phyloP scores from a whole-genome alignment of 2,113 vertebrate genomes.

The Zapornia atra region DNA sequence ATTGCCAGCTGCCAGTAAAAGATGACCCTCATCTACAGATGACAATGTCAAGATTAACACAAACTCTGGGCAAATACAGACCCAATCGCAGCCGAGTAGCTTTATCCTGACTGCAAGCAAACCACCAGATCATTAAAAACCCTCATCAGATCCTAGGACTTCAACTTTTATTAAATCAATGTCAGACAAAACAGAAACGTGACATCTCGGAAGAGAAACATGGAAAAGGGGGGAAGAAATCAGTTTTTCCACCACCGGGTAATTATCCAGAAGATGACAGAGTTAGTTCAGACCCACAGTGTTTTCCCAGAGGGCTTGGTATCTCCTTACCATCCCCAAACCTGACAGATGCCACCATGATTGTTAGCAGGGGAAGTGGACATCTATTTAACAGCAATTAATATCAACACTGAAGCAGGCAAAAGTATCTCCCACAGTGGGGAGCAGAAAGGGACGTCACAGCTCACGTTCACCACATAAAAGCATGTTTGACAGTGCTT shows the following conservation, averaged over 20 bases:
- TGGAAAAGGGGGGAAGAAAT: not conserved
- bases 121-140: not conserved
- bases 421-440: not conserved
- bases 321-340: slow-evolving; percentile 39
- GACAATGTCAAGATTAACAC: not conserved
- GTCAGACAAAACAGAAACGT: slow-evolving; percentile 64
- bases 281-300: slow-evolving; percentile 43
- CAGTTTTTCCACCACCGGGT: slow-evolving; percentile 76
- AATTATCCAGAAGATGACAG: slow-evolving; percentile 58
- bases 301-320: not conserved
- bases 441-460: not conserved
- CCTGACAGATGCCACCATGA: not conserved
- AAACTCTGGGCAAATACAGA: not conserved
- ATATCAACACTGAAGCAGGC: slow-evolving; percentile 61
- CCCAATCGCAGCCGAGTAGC: not conserved
- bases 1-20: not conserved
- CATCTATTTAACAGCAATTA: not conserved
- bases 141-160: not conserved
- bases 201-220: not conserved
- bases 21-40: not conserved
- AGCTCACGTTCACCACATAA: not conserved
- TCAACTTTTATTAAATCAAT: slow-evolving; percentile 81
- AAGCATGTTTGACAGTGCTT: not conserved
- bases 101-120: not conserved
- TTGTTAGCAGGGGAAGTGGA: not conserved